Base-by-base conservation (phyloP, 2,797 vertebrate genomes). In the Rhynchotus rufescens region DNA sequence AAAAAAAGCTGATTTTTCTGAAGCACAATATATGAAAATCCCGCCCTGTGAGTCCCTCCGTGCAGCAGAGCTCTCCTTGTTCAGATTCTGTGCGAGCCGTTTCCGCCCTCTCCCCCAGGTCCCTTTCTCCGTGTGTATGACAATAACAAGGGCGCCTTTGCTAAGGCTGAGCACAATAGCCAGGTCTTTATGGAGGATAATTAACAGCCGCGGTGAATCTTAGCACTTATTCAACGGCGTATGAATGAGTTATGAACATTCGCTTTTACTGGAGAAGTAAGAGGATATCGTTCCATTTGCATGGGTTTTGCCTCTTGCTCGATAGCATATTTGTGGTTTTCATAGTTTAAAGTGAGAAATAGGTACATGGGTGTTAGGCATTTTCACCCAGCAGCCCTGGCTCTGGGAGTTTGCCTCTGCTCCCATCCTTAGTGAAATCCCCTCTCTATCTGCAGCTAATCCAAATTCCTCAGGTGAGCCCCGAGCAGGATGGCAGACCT, bases 181-280 rank as follows among this genome's bases (percentile, higher is more conserved):
- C 91, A 95, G 90, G 88, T 92, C 77, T 96, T 95, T 96, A 72
- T 88, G 92, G 71, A 83, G 79, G 81, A 92, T 96, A 96, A 97
- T 97, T 97, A 96, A 95, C 84, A 95, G 89, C 89, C 92, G 88
- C 69, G 93, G 84, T 92, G 86, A 96, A 91, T 90, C 89, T 95
- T 86, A 84, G 86, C 47, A 1, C 94, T 96, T 91, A 91, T 96
- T 95, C 92, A 97, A 78, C 78, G 77, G 92, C 60, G 51, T 94
- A 92, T 85, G 91, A 96, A 96, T 68, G 59, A 96, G 88, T 94
- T 96, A 95, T 72, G 69, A 95, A 97, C 95, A 96, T 93, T 88
- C 88, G 68, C 81, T 96, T 92, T 95, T 94, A 28, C 90, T 80
- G 83, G 75, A 83, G 86, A 97, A 91, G 94, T 89, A 95, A 87